These are phyloP conservation scores for Acrossocheilus fasciatus DNA, from an alignment of 2,797 vertebrate species.

Conservation along the genomic window DNA sequence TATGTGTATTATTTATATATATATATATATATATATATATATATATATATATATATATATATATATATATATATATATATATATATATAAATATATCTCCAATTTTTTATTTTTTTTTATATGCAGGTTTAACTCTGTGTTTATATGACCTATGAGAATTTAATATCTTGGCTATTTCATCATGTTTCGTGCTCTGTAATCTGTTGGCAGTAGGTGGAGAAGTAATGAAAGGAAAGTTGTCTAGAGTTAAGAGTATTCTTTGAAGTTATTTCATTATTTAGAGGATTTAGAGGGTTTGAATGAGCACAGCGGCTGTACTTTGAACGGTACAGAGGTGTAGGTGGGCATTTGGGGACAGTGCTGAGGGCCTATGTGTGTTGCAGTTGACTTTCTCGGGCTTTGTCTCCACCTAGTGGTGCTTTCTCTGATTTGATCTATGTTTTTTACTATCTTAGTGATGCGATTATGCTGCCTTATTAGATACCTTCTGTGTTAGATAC, in stretches of 20 bases:
- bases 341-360: not conserved
- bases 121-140: not conserved
- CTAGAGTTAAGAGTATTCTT: not conserved
- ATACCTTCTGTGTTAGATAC: not conserved
- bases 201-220: not conserved
- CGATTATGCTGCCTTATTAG: not conserved
- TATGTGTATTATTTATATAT: no score
- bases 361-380: not conserved
- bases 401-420: conserved; percentile 74
- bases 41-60: no score
- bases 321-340: conserved; percentile 38
- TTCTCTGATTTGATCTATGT: not conserved
- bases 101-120: no score
- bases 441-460: not conserved
- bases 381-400: conserved; percentile 27
- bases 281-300: conserved; percentile 27
- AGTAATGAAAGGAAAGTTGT: not conserved
- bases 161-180: not conserved
- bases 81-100: no score
- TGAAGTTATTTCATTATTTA: not conserved
- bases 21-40: no score
- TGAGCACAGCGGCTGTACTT: conserved; percentile 57
- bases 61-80: no score
- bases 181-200: not conserved
- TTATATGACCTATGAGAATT: not conserved